Base-by-base conservation (phyloP, 2,888 invertebrate species). In the Nemapogon koenigi region DNA sequence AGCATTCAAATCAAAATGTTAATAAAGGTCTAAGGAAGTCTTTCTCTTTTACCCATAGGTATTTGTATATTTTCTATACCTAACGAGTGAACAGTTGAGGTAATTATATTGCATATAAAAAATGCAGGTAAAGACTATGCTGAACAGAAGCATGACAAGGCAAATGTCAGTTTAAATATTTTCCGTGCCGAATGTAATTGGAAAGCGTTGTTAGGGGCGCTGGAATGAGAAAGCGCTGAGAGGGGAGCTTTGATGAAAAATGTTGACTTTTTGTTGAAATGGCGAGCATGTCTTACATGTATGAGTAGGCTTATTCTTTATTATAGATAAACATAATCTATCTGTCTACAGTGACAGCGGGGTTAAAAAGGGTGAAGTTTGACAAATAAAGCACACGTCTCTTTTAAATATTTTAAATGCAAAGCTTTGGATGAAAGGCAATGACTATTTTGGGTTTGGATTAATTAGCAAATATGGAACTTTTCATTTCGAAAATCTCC, bases 201-300 rank as follows among this genome's bases (percentile, higher is more conserved):
- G 46, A 51, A 52, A 46, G 49, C 49, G 45, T 45, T 44, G 45
- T 48, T 46, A 47, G 44, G 44, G 48, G 44, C 44, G 41, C 44
- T 48, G 44, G 47, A 48, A 47, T 48, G 46, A 41, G 48, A 50
- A 46, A 50, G 38, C 31, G 32, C 30, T 18, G 36, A 49, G 46
- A 43, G 46, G 53, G 49, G 26, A 46, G 50, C 56, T 51, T 46
- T 49, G 52, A 58, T 62, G 56, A 62, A 59, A 63, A 62, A 61
- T 55, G 55, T 59, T 55, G 51, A 53, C 53, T 53, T 53, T 57
- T 51, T 60, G 55, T 53, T 58, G 50, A 57, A 59, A 58, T 51
- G 46, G 42, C 47, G 49, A 40, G 45, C 57, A 55, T 59, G 33
- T 33, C 14, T 33, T 33, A 14, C 13, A 19, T 19, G 19, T 33